Evolutionary conservation across 2,888 invertebrate species (phyloP), one percentile per base, ranked within the genome.

Genomic region (Opisthograptis luteolata): DNA sequence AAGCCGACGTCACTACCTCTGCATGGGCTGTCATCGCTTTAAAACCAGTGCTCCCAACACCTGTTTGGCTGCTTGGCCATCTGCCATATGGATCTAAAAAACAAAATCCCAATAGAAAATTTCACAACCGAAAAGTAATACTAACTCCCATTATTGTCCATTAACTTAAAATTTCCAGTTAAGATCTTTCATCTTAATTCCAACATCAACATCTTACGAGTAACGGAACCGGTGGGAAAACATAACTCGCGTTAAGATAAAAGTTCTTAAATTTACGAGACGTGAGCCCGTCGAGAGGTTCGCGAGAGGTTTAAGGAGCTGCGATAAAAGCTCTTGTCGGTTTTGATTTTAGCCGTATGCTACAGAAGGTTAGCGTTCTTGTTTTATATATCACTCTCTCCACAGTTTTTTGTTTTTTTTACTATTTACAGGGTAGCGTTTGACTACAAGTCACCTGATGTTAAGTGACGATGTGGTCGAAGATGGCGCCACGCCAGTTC

Each of bases 181-280:
- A 22, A 39, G 25, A 22, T 34, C 19, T 35, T 27, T 27, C 36
- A 34, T 46, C 46, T 22, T 3, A 17, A 31, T 15, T 15, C 34
- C 20, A 28, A 15, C 37, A 42, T 31, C 31, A 32, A 40, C 46
- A 42, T 25, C 22, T 35, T 37, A 35, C 22, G 12, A 40, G 39
- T 22, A 27, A 47, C 42, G 30, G 39, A 43, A 35, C 43, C 31
- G 15, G 28, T 36, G 37, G 37, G 37, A 37, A 36, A 32, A 34
- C 45, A 47, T 44, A 31, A 42, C 31, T 43, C 39, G 36, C 54
- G 44, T 53, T 54, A 52, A 59, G 59, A 61, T 59, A 63, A 63
- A 57, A 58, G 54, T 55, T 58, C 30, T 19, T 54, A 52, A n/a
- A 61, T 59, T 63, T 63, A 61, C 55, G 61, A 58, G 57, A 20